Conservation (phyloP, 2,888 invertebrate species). For the Halocaridina rubra region DNA sequence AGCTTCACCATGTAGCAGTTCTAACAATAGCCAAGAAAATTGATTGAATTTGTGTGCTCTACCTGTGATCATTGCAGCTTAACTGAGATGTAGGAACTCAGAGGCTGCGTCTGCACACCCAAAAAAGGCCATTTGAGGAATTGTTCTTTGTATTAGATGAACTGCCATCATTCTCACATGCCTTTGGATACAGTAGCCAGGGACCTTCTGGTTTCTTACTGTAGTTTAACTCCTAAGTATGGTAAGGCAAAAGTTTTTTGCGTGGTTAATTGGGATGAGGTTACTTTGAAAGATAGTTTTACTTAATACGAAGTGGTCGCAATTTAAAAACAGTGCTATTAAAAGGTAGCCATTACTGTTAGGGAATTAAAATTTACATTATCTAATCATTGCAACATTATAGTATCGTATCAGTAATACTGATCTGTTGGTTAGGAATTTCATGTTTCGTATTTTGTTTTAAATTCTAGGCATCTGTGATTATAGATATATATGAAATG, state of each 20-base stretch:
- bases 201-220: neutral
- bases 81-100: too few species aligned
- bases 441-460: constrained; percentile 12
- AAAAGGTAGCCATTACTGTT: too few species aligned
- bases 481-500: constrained; percentile 22
- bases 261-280: too few species aligned
- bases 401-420: too few species aligned
- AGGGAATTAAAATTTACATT: too few species aligned
- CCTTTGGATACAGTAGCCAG: neutral
- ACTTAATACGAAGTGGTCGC: too few species aligned
- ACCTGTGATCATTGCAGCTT: constrained; percentile 30
- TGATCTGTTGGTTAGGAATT: constrained; percentile 10
- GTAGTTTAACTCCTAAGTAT: too few species aligned
- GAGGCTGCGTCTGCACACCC: neutral
- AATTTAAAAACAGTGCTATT: too few species aligned
- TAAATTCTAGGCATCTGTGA: constrained; percentile 38
- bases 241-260: too few species aligned
- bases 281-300: too few species aligned
- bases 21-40: neutral
- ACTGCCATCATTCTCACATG: neutral
- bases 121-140: neutral
- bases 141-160: neutral
- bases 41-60: constrained; percentile 15
- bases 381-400: constrained; percentile 24
- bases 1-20: neutral